Percentiles rank a stretch among this genome's conserved stretches.
These are phyloP conservation scores for Drosophila ogumai DNA, from an alignment of 1,140 invertebrate genomes.

Conservation along the genomic window DNA sequence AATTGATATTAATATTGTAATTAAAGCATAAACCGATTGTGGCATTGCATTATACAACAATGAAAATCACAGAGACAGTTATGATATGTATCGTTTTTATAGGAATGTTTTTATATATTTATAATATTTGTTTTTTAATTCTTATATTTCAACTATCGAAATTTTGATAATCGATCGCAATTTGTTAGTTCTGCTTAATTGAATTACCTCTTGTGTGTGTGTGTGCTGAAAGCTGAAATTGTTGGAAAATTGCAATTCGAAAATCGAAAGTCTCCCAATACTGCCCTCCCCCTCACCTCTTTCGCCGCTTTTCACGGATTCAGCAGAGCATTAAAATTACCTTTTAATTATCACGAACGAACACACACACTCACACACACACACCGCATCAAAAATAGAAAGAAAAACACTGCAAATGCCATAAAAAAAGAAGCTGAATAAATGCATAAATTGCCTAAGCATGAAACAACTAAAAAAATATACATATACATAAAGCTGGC, in stretches of 20 bases:
- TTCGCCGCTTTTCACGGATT: slow-evolving; percentile 12
- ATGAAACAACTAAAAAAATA: slow-evolving; percentile 26
- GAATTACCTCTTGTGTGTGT: slow-evolving; percentile 7
- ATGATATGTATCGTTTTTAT: neutral
- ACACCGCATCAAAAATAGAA: slow-evolving; percentile 7
- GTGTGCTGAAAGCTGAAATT: slow-evolving; percentile 3
- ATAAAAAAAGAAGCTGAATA: slow-evolving; percentile 35
- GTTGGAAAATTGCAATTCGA: slow-evolving; percentile 27
- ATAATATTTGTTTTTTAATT: neutral
- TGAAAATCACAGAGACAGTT: slow-evolving; percentile 23
- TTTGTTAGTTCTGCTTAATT: slow-evolving; percentile 10
- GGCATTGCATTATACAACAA: slow-evolving; percentile 32
- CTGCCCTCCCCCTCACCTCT: neutral
- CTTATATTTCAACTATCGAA: slow-evolving; percentile 1
- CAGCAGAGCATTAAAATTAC: slow-evolving; percentile 65
- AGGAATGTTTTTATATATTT: neutral
- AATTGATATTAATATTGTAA: slow-evolving; percentile 74
- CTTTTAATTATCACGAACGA: slow-evolving; percentile 70
- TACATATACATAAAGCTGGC: slow-evolving; percentile 1
- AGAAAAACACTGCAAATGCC: slow-evolving; percentile 2
- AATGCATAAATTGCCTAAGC: slow-evolving; percentile 56
- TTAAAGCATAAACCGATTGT: slow-evolving; percentile 41
- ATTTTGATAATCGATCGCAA: slow-evolving; percentile 16
- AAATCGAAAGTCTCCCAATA: slow-evolving; percentile 39
- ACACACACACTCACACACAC: neutral